Evolutionary conservation across 2,888 invertebrate species (phyloP), one percentile per base, ranked within the genome.

Genomic region (Habroteleia sp.): DNA sequence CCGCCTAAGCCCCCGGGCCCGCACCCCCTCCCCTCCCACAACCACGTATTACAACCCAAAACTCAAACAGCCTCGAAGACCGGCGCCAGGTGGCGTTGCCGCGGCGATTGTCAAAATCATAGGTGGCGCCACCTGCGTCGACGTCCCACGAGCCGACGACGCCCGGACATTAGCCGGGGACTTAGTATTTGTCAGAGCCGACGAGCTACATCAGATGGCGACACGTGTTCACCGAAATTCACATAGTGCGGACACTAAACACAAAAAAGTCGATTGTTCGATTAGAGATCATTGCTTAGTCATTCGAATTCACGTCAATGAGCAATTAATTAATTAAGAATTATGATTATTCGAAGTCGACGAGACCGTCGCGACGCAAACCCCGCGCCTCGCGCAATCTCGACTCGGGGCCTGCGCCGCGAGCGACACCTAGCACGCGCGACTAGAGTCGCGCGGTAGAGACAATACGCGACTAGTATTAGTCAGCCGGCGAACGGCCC

Each of bases 391-490:
- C n/a, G n/a, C n/a, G n/a, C n/a, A n/a, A n/a, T n/a, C n/a, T n/a
- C n/a, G n/a, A n/a, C n/a, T n/a, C 46, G n/a, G 13, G 20, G 5
- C 33, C 17, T 7, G 48, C 46, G 39, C 20, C 60, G 31, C 39
- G 29, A 17, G 35, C 39, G 37, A 27, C 37, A 29, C 8, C 41
- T 71, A 65, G 65, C 8, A 52, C 17, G 62, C 46, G 69, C 65
- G 8, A 42, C 25, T 13, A 54, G 27, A 65, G 60, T 42, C 31
- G 60, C 48, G 62, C 54, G 48, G 41, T 76, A 72, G 66, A 78
- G 78, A 80, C 80, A 79, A 80, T 78, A 79, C 77, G 66, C 69
- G 77, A 77, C 77, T 80, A 80, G 79, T 78, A 77, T 80, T 78
- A 80, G 78, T 80, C 77, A 48, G 52, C 10, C 29, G 62, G 13